Evolutionary conservation across 2,113 vertebrate species (phyloP).

Genomic region (Sisor rabdophorus): DNA sequence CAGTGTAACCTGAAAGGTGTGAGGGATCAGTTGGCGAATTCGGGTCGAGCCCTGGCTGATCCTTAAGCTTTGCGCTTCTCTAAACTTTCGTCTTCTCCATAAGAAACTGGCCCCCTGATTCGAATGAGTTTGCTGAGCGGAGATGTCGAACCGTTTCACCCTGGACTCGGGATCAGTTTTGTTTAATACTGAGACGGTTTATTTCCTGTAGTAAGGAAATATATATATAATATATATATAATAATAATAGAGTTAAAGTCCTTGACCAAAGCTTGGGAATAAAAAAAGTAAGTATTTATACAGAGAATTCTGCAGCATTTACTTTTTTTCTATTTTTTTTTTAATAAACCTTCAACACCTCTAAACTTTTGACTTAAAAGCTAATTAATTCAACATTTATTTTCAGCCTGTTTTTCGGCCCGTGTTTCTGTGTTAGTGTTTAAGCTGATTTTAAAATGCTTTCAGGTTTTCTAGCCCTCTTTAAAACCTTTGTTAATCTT

Average conservation of each 20-base stretch:
- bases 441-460: background rate
- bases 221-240: too few relatives aligned
- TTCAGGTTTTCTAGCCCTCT: background rate
- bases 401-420: background rate
- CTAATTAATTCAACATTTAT: background rate
- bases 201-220: background rate
- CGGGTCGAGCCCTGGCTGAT: conserved; percentile 4
- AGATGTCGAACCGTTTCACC: background rate
- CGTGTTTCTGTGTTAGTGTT: background rate
- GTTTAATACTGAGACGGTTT: background rate
- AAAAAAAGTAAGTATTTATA: background rate
- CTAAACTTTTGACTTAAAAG: background rate
- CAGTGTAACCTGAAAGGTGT: conserved; percentile 25
- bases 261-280: background rate
- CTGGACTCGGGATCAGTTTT: background rate
- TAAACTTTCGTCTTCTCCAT: background rate
- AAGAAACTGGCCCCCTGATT: background rate
- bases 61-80: conserved; percentile 8
- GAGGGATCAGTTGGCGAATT: conserved; percentile 24
- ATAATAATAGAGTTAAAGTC: background rate
- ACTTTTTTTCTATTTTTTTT: background rate
- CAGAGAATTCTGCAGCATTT: too few relatives aligned
- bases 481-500: background rate
- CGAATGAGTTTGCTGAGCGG: background rate
- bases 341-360: background rate